Conservation (phyloP, 2,888 invertebrate species). For the Philopedon plagiatum region DNA sequence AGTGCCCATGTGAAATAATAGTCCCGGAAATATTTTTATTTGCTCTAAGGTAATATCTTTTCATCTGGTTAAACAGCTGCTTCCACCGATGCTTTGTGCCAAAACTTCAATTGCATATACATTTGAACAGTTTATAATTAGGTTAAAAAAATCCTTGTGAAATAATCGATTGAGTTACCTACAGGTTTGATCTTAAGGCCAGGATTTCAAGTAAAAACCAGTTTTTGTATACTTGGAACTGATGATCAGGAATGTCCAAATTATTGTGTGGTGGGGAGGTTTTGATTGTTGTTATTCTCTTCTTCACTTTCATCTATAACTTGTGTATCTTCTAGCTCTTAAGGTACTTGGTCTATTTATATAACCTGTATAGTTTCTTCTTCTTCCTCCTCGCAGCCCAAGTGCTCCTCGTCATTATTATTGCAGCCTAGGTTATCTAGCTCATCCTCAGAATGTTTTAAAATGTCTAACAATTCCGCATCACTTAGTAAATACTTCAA, state of each 20-base stretch:
- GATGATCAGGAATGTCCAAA: too few species aligned
- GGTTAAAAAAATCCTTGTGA: constrained; percentile 42
- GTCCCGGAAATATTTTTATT: background rate
- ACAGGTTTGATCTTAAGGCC: background rate
- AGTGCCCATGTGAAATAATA: background rate
- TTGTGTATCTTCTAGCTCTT: background rate
- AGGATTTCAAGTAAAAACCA: background rate
- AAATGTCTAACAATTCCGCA: too few species aligned
- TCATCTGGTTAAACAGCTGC: background rate
- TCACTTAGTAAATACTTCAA: too few species aligned
- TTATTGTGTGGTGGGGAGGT: too few species aligned
- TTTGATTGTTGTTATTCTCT: background rate
- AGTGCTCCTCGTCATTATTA: background rate
- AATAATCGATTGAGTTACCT: constrained; percentile 38
- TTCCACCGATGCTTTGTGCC: constrained; percentile 7
- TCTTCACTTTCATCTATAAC: background rate
- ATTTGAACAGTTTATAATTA: background rate
- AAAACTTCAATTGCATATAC: constrained; percentile 46
- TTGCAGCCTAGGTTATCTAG: background rate
- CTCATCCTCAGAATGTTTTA: background rate
- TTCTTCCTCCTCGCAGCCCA: background rate
- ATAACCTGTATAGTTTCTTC: background rate
- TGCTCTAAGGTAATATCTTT: background rate
- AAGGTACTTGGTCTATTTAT: background rate
- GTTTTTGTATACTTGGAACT: background rate